Evolutionary conservation across 2,113 vertebrate genomes (phyloP), one percentile per base, ranked within the genome.

Genomic region (Lycocorax pyrrhopterus): DNA sequence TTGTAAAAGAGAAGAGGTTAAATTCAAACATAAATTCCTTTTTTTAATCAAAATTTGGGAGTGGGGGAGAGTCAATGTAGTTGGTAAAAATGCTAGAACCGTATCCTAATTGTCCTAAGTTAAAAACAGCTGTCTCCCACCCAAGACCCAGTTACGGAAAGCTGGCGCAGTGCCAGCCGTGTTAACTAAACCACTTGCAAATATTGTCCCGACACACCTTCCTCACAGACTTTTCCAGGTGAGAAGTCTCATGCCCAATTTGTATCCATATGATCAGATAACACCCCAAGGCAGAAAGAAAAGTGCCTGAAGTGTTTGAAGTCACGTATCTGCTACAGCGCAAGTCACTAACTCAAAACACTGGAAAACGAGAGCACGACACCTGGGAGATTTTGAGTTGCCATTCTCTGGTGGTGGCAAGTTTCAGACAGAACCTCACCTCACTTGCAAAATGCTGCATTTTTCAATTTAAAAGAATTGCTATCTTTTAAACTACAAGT

Each of bases 1-100:
- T 80, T 95, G 83, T 91, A 75, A 75, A 94, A 88, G 44, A 52
- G 27, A 86, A 20, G 13, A 30, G 82, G 51, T 95, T 93, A 93
- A 87, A 90, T 89, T 91, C 86, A 95, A 90, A 93, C 22, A 86
- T 53, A 46, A 77, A 95, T 96, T 95, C 82, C 56, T 85, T 68
- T 73, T 53, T 47, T 82, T 49, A 96, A 96, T 90, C 91, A 91
- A 94, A 96, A 91, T 79, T 15, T 55, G 9, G 46, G 44, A 32
- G 14, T 1, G 1, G 56, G 29, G n/a, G 29, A 83, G 16, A 83
- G 22, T 25, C 82, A 26, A 67, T 35, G 18, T 41, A 58, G 37
- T 71, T 78, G 44, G 43, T 71, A 90, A 39, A 89, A 96, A 67
- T 59, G 53, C 77, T 69, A 55, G 19, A 90, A 84, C 69, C 7